Evolutionary conservation across 2,888 invertebrate genomes (phyloP).

Genomic region (Myathropa florea): DNA sequence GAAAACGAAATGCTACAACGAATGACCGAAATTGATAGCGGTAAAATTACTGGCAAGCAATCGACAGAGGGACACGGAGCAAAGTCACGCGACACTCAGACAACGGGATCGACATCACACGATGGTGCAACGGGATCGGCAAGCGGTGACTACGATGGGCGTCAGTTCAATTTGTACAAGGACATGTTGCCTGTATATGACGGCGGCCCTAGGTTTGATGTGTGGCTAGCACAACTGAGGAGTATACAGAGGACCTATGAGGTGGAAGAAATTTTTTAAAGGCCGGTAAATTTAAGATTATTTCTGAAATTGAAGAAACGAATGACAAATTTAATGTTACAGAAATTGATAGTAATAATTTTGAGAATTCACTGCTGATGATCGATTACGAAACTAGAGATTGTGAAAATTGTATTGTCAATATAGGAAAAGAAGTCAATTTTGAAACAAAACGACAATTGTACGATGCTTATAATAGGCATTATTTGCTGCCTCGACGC

Average conservation of each 20-base stretch:
- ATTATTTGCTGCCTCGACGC: not conserved
- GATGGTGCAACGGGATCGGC: not conserved
- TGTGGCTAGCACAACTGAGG: slow-evolving; percentile 9
- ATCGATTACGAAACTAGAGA: too few relatives aligned
- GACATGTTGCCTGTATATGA: slow-evolving; percentile 18
- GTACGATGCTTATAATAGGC: not conserved
- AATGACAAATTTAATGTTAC: not conserved
- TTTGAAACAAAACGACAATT: not conserved
- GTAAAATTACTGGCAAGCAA: too few relatives aligned
- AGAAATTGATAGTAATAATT: not conserved
- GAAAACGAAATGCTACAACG: too few relatives aligned
- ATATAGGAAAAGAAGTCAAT: not conserved
- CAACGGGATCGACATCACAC: not conserved
- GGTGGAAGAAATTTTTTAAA: not conserved
- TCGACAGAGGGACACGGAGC: too few relatives aligned
- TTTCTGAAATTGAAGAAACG: not conserved
- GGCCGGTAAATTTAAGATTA: not conserved
- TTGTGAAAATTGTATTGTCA: not conserved
- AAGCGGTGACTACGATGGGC: too few relatives aligned
- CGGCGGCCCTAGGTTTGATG: not conserved
- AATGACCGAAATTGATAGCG: too few relatives aligned
- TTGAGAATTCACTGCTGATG: too few relatives aligned
- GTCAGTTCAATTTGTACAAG: not conserved
- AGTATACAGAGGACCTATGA: not conserved
- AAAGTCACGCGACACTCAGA: too few relatives aligned